Conservation (phyloP, 2,113 vertebrate species). For the Sapayoa aenigma region DNA sequence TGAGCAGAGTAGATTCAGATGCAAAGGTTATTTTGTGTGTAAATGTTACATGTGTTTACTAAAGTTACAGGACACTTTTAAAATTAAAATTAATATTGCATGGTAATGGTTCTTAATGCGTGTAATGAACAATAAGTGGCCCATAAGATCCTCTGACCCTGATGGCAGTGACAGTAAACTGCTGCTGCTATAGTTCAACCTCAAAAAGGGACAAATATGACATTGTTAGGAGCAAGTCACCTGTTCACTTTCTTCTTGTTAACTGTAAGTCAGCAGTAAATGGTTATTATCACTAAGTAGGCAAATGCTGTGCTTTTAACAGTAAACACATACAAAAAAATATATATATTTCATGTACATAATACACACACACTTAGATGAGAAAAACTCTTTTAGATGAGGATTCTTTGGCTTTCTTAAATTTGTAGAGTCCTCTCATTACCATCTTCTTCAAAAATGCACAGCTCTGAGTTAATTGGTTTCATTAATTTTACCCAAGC, state of each 20-base stretch:
- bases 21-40: neutral
- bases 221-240: neutral
- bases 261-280: neutral
- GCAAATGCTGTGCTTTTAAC: neutral
- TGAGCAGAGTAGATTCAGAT: neutral
- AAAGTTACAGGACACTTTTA: neutral
- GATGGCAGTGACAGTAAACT: neutral
- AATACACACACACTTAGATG: neutral
- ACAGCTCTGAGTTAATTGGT: neutral
- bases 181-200: neutral
- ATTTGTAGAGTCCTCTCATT: neutral
- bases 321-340: neutral
- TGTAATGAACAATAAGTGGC: neutral
- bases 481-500: neutral
- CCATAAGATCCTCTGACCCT: neutral
- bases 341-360: accelerated
- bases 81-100: neutral
- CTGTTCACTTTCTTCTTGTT: neutral
- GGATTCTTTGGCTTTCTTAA: neutral
- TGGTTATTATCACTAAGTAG: neutral
- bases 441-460: neutral
- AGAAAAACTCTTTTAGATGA: neutral
- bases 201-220: neutral
- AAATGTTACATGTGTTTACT: neutral
- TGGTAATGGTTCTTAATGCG: neutral